These are phyloP conservation scores for Mesorhabditis sp. DNA, from an alignment of 2,888 invertebrate genomes.

Conservation along the genomic window DNA sequence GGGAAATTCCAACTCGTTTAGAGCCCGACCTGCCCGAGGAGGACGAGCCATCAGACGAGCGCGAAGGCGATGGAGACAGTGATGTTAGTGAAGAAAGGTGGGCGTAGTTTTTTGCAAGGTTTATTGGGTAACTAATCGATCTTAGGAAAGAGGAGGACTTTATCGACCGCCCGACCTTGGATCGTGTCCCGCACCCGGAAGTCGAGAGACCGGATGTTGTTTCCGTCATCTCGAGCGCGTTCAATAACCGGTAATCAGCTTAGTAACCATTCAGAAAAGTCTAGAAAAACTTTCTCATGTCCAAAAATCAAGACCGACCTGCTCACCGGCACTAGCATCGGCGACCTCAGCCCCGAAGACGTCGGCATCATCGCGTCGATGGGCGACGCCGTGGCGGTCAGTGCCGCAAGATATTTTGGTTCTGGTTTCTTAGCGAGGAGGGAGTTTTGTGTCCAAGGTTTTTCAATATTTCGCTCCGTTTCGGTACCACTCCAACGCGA, in stretches of 20 bases:
- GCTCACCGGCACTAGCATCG: constrained; percentile 46
- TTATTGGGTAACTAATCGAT: background rate
- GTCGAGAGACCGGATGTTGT: constrained; percentile 24
- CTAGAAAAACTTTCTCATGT: constrained; percentile 45
- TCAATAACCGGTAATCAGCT: constrained; percentile 33
- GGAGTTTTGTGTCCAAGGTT: constrained; percentile 6
- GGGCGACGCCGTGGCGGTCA: constrained; percentile 55
- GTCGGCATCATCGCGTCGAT: constrained; percentile 52
- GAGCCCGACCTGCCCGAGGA: constrained; percentile 3
- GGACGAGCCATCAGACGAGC: constrained; percentile 18
- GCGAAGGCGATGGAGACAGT: constrained; percentile 22
- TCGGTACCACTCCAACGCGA: background rate
- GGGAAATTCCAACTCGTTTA: too few species aligned
- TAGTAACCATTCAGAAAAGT: constrained; percentile 11
- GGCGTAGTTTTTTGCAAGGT: constrained; percentile 8
- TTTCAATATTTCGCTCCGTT: background rate
- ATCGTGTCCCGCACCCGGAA: constrained; percentile 15
- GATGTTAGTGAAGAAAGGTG: constrained; percentile 37
- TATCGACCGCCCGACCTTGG: constrained; percentile 12
- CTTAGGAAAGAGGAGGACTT: constrained; percentile 11
- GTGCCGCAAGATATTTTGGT: constrained; percentile 8
- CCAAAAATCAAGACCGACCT: constrained; percentile 46
- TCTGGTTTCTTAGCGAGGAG: background rate
- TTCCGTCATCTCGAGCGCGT: constrained; percentile 39
- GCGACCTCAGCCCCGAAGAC: constrained; percentile 52